Conservation (phyloP, 2,113 vertebrate species). For the Gasterosteus aculeatus region DNA sequence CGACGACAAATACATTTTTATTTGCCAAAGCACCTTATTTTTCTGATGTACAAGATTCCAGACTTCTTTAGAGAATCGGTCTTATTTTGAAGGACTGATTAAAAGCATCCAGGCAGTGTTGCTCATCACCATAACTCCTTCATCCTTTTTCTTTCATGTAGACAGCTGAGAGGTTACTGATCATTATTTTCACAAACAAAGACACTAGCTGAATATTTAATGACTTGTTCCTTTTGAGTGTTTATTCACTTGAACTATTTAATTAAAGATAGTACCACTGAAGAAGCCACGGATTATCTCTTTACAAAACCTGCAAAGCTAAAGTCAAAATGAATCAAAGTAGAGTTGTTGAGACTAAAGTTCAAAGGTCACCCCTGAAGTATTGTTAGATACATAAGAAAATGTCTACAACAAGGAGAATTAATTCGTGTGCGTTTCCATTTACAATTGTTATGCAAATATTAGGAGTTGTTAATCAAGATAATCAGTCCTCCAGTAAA, state of each 20-base stretch:
- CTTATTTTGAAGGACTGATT: slow-evolving; percentile 19
- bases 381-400: slow-evolving; percentile 28
- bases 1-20: neutral
- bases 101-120: neutral
- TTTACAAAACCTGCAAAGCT: neutral
- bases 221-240: slow-evolving; percentile 20
- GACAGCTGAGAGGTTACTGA: neutral
- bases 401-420: slow-evolving; percentile 9
- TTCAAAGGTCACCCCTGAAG: slow-evolving; percentile 31
- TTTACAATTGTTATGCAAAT: neutral
- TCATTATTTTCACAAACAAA: slow-evolving; percentile 22
- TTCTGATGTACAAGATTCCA: neutral
- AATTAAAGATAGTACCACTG: neutral
- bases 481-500: neutral
- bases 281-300: neutral
- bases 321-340: slow-evolving; percentile 16
- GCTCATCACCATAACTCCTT: slow-evolving; percentile 13
- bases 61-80: neutral
- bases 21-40: neutral
- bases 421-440: neutral
- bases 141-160: slow-evolving; percentile 2
- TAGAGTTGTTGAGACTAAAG: neutral
- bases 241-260: slow-evolving; percentile 26
- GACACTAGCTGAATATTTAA: slow-evolving; percentile 7
- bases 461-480: neutral